Base-by-base conservation (phyloP, 1,140 invertebrate genomes). In the Eumaeus atala region DNA sequence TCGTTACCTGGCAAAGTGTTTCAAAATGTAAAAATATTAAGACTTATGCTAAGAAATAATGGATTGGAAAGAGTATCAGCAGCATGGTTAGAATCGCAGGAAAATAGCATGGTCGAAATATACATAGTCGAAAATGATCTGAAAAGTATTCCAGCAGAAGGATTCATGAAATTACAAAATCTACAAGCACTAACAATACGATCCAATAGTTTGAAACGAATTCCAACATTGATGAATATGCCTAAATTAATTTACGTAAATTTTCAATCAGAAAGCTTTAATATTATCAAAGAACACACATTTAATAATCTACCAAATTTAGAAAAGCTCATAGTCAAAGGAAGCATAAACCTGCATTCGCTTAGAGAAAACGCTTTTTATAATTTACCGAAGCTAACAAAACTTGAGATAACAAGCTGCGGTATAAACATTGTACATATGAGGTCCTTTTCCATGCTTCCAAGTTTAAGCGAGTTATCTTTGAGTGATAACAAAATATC, bases 111-210 rank as follows among this genome's bases (percentile, higher is more conserved):
- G 16, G 89, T 95, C 61, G 95, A 96, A 84, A 89, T 96, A 8
- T 96, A 93, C 61, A 89, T 96, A 10, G 95, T 96, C 0, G 95
- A 96, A 81, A 93, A 94, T 9, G 92, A 93, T 63, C 77, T 96
- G 21, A 89, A 92, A 28, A 94, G 91, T 65, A 84, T 96, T 35
- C 94, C 95, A 0, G 89, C 92, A 1, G 94, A 95, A 70, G 93
- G 93, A 66, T 83, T 96, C 3, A 90, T 92, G 56, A 92, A 92
- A 61, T 84, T 95, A 55, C 90, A 91, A 57, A 92, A 92, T 63
- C 86, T 96, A 28, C 93, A 96, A 86, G 95, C 95, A 0, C 89
- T 96, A 33, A 96, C 95, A 0, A 89, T 95, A 56, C 92, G 94
- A 70, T 93, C 93, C 7, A 91, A 92, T 54, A 89, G 90, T 49